These are phyloP conservation scores for Petaurus breviceps DNA, from an alignment of 2,113 vertebrate genomes.

Conservation along the genomic window DNA sequence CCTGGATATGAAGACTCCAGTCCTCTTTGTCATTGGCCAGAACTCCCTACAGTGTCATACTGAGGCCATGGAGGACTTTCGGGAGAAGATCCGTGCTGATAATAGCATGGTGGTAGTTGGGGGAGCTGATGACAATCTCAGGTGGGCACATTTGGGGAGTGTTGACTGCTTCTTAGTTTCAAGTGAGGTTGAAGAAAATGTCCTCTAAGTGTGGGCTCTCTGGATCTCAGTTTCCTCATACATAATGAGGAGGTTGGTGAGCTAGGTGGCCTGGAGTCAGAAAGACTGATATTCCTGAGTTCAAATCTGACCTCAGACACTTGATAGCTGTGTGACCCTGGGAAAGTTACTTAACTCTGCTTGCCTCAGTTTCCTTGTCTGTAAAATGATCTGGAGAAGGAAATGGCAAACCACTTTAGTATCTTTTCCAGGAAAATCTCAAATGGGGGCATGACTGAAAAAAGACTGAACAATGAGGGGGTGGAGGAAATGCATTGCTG, in stretches of 20 bases:
- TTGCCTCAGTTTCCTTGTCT: neutral
- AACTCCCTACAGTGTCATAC: constrained; percentile 93
- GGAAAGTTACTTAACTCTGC: neutral
- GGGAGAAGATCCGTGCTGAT: constrained; percentile 95
- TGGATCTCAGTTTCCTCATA: neutral
- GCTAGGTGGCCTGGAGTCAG: neutral
- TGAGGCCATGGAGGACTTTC: constrained; percentile 97
- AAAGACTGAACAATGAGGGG: neutral
- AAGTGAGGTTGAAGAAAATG: neutral
- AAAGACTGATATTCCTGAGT: neutral
- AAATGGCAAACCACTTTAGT: neutral
- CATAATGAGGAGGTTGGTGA: neutral
- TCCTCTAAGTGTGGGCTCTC: neutral
- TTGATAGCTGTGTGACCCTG: neutral
- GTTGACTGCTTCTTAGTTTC: neutral
- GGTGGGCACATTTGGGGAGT: constrained; percentile 81
- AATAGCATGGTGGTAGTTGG: constrained; percentile 98
- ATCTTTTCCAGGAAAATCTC: neutral
- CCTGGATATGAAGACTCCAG: constrained; percentile 98
- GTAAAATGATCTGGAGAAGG: neutral
- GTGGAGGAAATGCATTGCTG: neutral
- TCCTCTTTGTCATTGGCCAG: constrained; percentile 97
- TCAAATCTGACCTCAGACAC: neutral
- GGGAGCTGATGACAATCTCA: constrained; percentile 96
- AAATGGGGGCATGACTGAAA: neutral